Evolutionary conservation across 2,113 vertebrate genomes (phyloP).

Genomic region (Cryptotis parvus): DNA sequence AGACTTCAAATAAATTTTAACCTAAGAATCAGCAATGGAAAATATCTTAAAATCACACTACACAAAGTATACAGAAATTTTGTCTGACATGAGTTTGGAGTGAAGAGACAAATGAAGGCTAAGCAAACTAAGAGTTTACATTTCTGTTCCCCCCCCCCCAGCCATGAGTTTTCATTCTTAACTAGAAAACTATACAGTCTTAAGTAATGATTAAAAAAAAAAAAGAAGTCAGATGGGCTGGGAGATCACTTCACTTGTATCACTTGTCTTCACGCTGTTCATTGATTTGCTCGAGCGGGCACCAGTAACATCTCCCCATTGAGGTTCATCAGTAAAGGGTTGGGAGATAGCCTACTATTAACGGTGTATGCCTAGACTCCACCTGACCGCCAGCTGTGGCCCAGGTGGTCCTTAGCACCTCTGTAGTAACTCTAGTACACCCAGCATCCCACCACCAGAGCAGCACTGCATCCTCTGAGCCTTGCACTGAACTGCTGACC

Average conservation of each 20-base stretch:
- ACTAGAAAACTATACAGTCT: neutral
- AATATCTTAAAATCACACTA: constrained; percentile 72
- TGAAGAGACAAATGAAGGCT: constrained; percentile 17
- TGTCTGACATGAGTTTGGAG: constrained; percentile 9
- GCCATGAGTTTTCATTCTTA: neutral
- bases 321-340: too few species aligned
- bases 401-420: too few species aligned
- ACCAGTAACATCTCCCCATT: too few species aligned
- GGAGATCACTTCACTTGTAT: too few species aligned
- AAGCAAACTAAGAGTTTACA: neutral
- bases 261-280: too few species aligned
- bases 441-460: neutral
- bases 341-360: neutral
- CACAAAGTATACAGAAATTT: constrained; percentile 53
- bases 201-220: neutral
- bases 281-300: too few species aligned
- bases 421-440: too few species aligned
- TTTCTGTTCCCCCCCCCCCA: neutral
- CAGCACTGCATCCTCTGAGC: neutral
- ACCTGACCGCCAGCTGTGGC: neutral
- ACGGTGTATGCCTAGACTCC: neutral
- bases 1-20: constrained; percentile 73
- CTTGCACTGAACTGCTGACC: neutral
- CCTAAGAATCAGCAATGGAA: constrained; percentile 54
- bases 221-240: neutral